A percentile compares a stretch with the other conserved stretches of the same genome.
Evolutionary conservation across 2,888 invertebrate species (phyloP).

Genomic region (Cerastoderma edule): DNA sequence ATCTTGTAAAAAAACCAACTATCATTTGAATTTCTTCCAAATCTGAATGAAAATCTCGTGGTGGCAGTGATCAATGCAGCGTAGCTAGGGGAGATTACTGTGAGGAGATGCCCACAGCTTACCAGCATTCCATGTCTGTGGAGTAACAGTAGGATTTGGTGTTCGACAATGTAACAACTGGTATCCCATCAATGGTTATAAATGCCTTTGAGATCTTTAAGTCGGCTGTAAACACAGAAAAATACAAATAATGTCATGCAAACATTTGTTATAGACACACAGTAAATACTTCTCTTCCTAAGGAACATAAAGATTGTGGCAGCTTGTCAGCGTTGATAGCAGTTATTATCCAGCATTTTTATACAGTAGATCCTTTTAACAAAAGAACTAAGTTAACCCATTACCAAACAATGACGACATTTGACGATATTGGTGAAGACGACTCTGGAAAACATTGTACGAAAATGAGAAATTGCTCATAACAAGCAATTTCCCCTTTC

Average conservation of each 20-base stretch:
- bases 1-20: too few species aligned
- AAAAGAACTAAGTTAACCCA: conserved; percentile 11
- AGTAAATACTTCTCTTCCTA: too few species aligned
- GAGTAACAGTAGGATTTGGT: conserved; percentile 94
- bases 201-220: conserved; percentile 84
- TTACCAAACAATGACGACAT: not conserved
- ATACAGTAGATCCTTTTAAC: conserved; percentile 28
- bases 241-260: not conserved
- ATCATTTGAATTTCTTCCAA: too few species aligned
- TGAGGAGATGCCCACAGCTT: conserved; percentile 68
- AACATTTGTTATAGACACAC: not conserved
- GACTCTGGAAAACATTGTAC: not conserved
- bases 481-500: not conserved
- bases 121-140: conserved; percentile 88
- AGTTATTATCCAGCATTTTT: not conserved
- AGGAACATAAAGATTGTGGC: not conserved
- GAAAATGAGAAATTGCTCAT: not conserved
- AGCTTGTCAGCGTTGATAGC: not conserved
- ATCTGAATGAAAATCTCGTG: too few species aligned
- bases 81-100: too few species aligned
- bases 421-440: not conserved
- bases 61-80: too few species aligned
- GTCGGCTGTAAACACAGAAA: conserved; percentile 63
- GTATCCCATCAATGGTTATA: conserved; percentile 90
- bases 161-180: conserved; percentile 92